phyloP scores from a whole-genome alignment of 2,888 invertebrate genomes.

The Acronicta aceris region DNA sequence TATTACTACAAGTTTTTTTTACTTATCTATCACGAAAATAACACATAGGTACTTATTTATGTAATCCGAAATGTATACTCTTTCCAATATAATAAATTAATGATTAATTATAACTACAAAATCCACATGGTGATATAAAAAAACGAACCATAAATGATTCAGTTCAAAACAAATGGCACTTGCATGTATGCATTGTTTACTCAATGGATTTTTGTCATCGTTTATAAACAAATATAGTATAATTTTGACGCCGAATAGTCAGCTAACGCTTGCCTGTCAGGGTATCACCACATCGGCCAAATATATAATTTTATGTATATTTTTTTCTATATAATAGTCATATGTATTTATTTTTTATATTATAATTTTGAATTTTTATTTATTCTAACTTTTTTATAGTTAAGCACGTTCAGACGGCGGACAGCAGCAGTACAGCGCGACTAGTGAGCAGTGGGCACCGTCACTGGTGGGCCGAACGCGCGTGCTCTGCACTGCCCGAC shows the following conservation, averaged over 20 bases:
- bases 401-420: slow-evolving; percentile 79
- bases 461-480: not conserved
- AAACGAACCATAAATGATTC: slow-evolving; percentile 74
- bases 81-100: slow-evolving; percentile 79
- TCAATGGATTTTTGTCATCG: slow-evolving; percentile 73
- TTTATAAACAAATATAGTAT: slow-evolving; percentile 71
- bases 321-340: slow-evolving; percentile 88
- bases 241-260: slow-evolving; percentile 87
- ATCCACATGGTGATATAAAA: slow-evolving; percentile 76
- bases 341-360: slow-evolving; percentile 88
- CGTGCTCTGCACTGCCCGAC: slow-evolving; percentile 53
- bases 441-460: not conserved
- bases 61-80: slow-evolving; percentile 80
- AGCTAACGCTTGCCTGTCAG: slow-evolving; percentile 92
- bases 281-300: slow-evolving; percentile 92
- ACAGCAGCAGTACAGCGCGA: slow-evolving; percentile 25
- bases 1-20: slow-evolving; percentile 79
- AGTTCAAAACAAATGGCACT: slow-evolving; percentile 87
- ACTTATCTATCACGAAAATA: slow-evolving; percentile 87
- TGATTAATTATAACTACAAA: slow-evolving; percentile 76
- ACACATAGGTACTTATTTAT: slow-evolving; percentile 82
- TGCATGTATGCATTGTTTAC: slow-evolving; percentile 84
- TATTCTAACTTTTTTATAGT: slow-evolving; percentile 85
- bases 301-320: slow-evolving; percentile 88
- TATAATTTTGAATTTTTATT: slow-evolving; percentile 89